Evolutionary conservation across 2,888 invertebrate species (phyloP).

Genomic region (Drosophila ezoana): DNA sequence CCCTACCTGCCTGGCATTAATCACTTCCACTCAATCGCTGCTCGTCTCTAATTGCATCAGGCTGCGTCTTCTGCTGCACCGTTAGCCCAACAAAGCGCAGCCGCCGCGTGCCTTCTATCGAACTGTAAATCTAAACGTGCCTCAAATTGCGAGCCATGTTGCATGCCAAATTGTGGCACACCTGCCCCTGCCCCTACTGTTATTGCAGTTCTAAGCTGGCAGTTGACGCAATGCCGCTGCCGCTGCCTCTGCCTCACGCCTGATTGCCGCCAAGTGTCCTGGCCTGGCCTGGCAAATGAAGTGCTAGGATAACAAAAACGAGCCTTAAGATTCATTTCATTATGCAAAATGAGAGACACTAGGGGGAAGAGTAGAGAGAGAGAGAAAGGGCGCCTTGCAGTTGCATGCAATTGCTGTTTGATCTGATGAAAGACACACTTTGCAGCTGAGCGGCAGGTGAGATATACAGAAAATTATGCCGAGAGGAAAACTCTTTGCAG

Average conservation of each 20-base stretch:
- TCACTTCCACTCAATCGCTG: conserved; percentile 64
- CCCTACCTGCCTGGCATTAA: conserved; percentile 53
- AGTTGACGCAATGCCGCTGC: conserved; percentile 29
- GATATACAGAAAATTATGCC: conserved; percentile 4
- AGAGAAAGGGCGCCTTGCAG: background rate
- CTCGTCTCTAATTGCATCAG: conserved; percentile 61
- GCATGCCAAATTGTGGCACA: conserved; percentile 47
- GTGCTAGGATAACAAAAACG: conserved; percentile 44
- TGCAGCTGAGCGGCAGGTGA: conserved; percentile 29
- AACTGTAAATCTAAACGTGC: conserved; percentile 61
- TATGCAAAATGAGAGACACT: conserved; percentile 44
- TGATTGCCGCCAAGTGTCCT: conserved; percentile 53
- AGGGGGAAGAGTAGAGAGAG: background rate
- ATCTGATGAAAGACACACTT: conserved; percentile 22
- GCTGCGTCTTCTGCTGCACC: conserved; percentile 26
- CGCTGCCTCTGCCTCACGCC: conserved; percentile 32
- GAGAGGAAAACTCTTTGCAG: too few relatives aligned
- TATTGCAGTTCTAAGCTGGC: too few relatives aligned
- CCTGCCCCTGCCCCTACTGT: conserved; percentile 38
- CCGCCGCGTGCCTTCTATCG: conserved; percentile 46
- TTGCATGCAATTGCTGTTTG: conserved; percentile 22
- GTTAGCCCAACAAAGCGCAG: conserved; percentile 49
- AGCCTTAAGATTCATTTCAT: conserved; percentile 17
- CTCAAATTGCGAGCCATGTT: conserved; percentile 61
- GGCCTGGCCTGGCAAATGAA: conserved; percentile 54